Conservation (phyloP, 2,888 invertebrate genomes). For the Hipparchia sbordonii region DNA sequence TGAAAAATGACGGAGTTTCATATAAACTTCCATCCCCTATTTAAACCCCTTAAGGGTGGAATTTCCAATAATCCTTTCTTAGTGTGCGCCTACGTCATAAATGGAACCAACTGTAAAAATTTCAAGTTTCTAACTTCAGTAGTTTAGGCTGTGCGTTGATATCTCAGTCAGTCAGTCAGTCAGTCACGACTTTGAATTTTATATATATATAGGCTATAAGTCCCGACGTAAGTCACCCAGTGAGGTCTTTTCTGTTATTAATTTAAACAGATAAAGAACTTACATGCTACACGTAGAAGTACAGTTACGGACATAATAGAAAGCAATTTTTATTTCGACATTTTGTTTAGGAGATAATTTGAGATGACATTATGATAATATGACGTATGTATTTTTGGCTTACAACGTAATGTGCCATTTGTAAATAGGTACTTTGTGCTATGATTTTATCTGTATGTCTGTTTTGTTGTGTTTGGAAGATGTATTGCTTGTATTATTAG, state of each 20-base stretch:
- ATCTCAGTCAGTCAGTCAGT: no score
- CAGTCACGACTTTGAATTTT: no score
- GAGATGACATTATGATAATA: slow-evolving; percentile 33
- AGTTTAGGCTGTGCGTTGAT: no score
- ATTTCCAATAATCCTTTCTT: no score
- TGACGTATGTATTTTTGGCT: slow-evolving; percentile 14
- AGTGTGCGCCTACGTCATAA: no score
- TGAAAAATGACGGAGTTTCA: no score
- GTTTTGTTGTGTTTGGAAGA: slow-evolving; percentile 15
- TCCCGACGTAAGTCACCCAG: not conserved
- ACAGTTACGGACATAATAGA: slow-evolving; percentile 16
- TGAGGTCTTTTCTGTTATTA: not conserved
- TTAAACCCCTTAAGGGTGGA: no score
- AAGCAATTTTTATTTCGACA: slow-evolving; percentile 14
- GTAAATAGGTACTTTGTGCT: not conserved
- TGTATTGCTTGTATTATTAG: slow-evolving; percentile 1
- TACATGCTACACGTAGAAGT: slow-evolving; percentile 20
- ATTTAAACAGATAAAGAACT: slow-evolving; percentile 5
- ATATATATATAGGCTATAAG: not conserved
- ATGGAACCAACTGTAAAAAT: no score
- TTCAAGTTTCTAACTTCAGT: no score
- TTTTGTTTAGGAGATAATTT: slow-evolving; percentile 24
- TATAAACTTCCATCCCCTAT: no score
- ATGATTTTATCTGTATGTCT: slow-evolving; percentile 5
- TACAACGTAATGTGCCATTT: not conserved